Evolutionary conservation across 1,140 invertebrate genomes (phyloP), one percentile per base, ranked within the genome.

Genomic region (Nasonia vitripennis): DNA sequence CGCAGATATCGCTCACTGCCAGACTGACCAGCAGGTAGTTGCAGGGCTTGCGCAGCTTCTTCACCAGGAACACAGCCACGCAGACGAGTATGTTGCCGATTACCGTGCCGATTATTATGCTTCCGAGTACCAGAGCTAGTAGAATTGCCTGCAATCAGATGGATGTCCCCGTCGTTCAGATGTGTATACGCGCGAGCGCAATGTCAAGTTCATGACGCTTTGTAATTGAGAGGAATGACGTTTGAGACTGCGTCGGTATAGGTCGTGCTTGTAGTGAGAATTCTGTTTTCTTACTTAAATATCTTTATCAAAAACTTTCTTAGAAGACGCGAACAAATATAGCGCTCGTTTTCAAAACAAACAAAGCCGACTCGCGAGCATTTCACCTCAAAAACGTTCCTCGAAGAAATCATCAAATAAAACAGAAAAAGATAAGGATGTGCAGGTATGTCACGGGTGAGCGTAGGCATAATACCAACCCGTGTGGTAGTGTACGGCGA

Each of bases 21-120:
- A 99, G 93, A 80, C 97, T 98, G 10, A 98, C 97, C n/a, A 98
- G 94, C 55, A 98, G 93, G 91, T 98, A 98, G 91, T 98, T 98
- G 91, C 95, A 97, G 78, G 95, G 97, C 87, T 95, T 95, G 92
- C 95, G 96, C 89, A 99, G 93, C 90, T 98, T 98, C 86, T 96
- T 95, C 80, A 98, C 97, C 86, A 97, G 95, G 89, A 96, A 97
- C 11, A 99, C 97, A 51, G 97, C 97, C 10, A 98, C 95, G 91
- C 95, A 98, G 89, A 99, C 98, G 81, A 98, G 94, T 77, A 98
- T 96, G 92, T 99, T 99, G 45, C 98, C 98, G 51, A 98, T 95
- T 78, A 98, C 95, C 0, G 97, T 98, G 70, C 95, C 96, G 74
- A 97, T 91, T 86, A 97, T 97, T 45, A 98, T 95, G 87, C 95